Evolutionary conservation across 2,888 invertebrate genomes (phyloP), one percentile per base, ranked within the genome.

Genomic region (Syrphus vitripennis): DNA sequence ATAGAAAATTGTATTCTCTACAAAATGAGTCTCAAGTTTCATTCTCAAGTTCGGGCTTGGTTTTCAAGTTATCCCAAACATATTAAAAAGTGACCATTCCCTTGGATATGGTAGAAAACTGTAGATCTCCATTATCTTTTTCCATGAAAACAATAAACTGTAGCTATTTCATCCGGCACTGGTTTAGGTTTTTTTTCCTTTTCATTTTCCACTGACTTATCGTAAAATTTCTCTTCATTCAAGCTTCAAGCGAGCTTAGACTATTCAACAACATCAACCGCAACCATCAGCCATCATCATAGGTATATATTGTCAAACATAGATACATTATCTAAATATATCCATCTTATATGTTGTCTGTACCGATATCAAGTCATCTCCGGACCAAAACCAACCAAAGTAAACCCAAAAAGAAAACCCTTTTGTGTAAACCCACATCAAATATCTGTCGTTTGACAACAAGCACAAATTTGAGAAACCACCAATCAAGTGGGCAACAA

Each of bases 401-500:
- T 48, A 67, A 74, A 10, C 37, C 57, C 59, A 65, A 61, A 42
- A 53, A 26, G 45, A 71, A 65, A 79, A 80, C 75, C 59, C 63
- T 80, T 80, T 80, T 67, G 67, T 67, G 16, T 70, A 2, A 12
- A 72, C 45, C 71, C 74, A 72, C 76, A 77, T 84, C 76, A 81
- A 59, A 77, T 80, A 50, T 59, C 59, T 80, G 71, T 76, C 75
- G 55, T 71, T 80, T 76, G 83, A 67, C 80, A 80, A 80, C 74
- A 65, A n/a, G 31, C 70, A 70, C 57, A 71, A 61, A 48, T 72
- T 40, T 67, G 75, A 34, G 63, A 53, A 74, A 42, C 57, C 70
- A 76, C 50, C 55, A 50, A 83, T 45, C 69, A 75, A 80, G 75
- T 84, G 57, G 71, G 63, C 75, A 84, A 80, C 80, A 84, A 71